Evolutionary conservation across 2,888 invertebrate genomes (phyloP), one percentile per base, ranked within the genome.

Genomic region (Druceiella hillmani): DNA sequence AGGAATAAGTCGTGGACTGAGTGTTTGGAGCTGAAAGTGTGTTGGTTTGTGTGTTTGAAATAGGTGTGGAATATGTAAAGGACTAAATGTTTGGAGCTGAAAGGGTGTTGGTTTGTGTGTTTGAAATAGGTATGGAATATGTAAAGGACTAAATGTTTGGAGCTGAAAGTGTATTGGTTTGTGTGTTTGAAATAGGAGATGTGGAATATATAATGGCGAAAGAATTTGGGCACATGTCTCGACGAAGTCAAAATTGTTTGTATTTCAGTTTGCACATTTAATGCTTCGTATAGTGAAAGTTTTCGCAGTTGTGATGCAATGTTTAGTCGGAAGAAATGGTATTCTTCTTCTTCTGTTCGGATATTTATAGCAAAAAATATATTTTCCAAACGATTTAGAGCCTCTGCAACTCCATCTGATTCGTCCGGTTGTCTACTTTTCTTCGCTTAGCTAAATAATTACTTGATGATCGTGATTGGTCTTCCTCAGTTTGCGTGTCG

Each of bases 291-390:
- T 27, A 44, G 27, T 28, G 41, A 41, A 11, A 46, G 38, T 3
- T 12, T 11, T 27, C 41, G 37, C 41, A 46, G 26, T 39, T 45
- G 45, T 14, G 41, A 29, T 29, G 45, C 43, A 30, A 45, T 37
- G 29, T 33, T 45, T 30, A 13, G 30, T 10, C 30, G 41, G 33
- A 40, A 38, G 34, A 36, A 41, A 41, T 41, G 31, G 16, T 35
- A 40, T 29, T 36, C 36, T 10, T 36, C 36, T 7, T 35, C 32
- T 26, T 26, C 26, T 10, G n/a, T 26, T 12, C 26, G n/a, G 26
- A 26, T 9, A 26, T 26, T 26, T 26, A 26, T 26, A 10, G 26
- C 12, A 12, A 12, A 26, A 26, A 12, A 26, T 26, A 26, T 26
- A 26, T 26, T 26, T 26, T 26, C 26, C 26, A 26, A 26, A 12